A percentile compares a stretch with the other conserved stretches of the same genome.
Conservation (phyloP, 2,113 vertebrate genomes). For the Amazona guildingii region DNA sequence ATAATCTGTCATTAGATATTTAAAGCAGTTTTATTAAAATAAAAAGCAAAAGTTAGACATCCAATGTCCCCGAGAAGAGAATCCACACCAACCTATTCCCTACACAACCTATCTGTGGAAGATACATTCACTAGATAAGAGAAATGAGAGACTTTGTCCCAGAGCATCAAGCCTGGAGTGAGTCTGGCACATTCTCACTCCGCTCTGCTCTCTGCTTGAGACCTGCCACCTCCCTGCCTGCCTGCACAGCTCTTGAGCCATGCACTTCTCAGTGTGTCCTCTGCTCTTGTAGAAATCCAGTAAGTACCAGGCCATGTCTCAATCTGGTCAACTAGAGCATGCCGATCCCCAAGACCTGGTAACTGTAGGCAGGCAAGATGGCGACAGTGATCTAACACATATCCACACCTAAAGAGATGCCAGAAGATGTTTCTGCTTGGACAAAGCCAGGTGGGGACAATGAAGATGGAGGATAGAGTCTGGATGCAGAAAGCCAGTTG, state of each 20-base stretch:
- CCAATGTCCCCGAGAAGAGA: background rate
- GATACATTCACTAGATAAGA: background rate
- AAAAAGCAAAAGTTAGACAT: background rate
- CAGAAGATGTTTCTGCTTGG: conserved; percentile 34
- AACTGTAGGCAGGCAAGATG: background rate
- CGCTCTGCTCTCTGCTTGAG: background rate
- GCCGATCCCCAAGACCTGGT: background rate
- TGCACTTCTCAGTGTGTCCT: background rate
- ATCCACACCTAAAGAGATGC: background rate
- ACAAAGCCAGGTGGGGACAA: background rate
- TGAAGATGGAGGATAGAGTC: background rate
- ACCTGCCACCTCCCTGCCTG: background rate
- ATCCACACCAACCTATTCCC: background rate
- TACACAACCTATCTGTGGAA: background rate
- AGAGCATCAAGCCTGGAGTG: background rate
- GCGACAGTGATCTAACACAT: background rate
- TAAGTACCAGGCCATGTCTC: background rate
- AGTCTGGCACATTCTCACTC: background rate
- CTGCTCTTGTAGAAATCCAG: background rate
- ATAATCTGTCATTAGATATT: background rate
- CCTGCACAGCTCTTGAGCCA: background rate
- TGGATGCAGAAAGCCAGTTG: background rate
- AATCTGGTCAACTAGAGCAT: background rate
- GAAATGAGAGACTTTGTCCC: background rate
- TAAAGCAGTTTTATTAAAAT: conserved; percentile 13